These are phyloP conservation scores for Cricetomys ansorgei DNA, from an alignment of 2,113 vertebrate species.

Conservation along the genomic window DNA sequence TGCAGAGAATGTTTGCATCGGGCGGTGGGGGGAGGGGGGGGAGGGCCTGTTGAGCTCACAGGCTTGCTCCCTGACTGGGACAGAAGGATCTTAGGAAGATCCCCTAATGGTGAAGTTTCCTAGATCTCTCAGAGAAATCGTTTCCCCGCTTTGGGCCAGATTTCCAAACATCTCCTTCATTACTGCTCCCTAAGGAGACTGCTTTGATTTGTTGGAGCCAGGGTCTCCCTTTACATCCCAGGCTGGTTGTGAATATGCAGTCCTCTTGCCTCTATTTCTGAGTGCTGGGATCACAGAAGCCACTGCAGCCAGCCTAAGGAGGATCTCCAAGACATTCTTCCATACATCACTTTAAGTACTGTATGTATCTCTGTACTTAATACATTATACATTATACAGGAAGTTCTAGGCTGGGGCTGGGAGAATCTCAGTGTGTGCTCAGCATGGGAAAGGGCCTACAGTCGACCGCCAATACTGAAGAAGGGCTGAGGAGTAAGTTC, in stretches of 20 bases:
- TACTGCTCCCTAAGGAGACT: background rate
- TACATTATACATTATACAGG: background rate
- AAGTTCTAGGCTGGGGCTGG: background rate
- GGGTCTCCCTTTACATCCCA: background rate
- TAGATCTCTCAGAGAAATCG: background rate
- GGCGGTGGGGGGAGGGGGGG: too few species aligned
- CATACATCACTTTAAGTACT: background rate
- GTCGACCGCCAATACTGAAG: background rate
- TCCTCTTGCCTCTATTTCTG: background rate
- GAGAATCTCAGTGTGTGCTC: background rate
- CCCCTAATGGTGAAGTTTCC: background rate
- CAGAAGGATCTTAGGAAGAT: background rate
- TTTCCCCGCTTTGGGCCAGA: background rate
- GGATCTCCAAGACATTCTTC: background rate
- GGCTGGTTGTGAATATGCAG: background rate
- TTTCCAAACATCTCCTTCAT: conserved; percentile 24
- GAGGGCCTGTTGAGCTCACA: too few species aligned
- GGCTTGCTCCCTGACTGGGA: background rate
- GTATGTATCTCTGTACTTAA: background rate
- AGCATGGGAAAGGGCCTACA: background rate
- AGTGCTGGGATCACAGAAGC: background rate
- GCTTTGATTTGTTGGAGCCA: background rate
- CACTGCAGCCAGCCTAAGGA: background rate
- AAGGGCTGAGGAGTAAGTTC: background rate
- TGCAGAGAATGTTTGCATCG: background rate